These are phyloP conservation scores for Corapipo altera DNA, from an alignment of 2,113 vertebrate species.

Conservation along the genomic window DNA sequence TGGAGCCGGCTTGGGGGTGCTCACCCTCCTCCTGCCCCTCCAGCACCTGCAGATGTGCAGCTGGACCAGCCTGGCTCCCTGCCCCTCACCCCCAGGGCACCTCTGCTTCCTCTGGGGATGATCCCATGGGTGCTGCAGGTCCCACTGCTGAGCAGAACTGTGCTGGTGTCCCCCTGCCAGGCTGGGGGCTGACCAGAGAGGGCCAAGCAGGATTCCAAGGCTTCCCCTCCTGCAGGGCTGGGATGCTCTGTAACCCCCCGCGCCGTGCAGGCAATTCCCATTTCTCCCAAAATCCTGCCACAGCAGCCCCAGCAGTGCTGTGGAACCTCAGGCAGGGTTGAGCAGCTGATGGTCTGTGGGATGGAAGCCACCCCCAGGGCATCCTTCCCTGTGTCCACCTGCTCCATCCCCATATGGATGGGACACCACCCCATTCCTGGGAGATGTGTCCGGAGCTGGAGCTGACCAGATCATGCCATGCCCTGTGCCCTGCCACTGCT, in stretches of 20 bases:
- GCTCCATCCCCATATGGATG: accelerated
- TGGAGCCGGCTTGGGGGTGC: accelerated
- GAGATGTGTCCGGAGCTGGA: accelerated
- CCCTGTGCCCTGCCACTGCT: background rate
- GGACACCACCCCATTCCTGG: too few species aligned
- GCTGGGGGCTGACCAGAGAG: background rate
- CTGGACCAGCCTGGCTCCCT: background rate
- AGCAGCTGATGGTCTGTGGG: background rate
- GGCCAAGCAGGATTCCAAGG: background rate
- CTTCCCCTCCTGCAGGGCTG: background rate
- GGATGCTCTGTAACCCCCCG: background rate
- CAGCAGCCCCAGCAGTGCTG: background rate
- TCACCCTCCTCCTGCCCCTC: background rate
- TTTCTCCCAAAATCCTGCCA: background rate
- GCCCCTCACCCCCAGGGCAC: background rate
- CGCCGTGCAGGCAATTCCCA: accelerated
- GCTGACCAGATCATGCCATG: background rate
- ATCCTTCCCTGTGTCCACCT: background rate
- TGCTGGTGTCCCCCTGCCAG: background rate
- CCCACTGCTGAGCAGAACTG: background rate
- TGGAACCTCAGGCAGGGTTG: background rate
- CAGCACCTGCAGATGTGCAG: accelerated
- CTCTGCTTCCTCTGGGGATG: background rate
- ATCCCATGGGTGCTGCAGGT: background rate
- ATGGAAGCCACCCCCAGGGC: accelerated